These are phyloP conservation scores for Gallinago nigripennis DNA, from an alignment of 2,797 vertebrate genomes.

Conservation along the genomic window DNA sequence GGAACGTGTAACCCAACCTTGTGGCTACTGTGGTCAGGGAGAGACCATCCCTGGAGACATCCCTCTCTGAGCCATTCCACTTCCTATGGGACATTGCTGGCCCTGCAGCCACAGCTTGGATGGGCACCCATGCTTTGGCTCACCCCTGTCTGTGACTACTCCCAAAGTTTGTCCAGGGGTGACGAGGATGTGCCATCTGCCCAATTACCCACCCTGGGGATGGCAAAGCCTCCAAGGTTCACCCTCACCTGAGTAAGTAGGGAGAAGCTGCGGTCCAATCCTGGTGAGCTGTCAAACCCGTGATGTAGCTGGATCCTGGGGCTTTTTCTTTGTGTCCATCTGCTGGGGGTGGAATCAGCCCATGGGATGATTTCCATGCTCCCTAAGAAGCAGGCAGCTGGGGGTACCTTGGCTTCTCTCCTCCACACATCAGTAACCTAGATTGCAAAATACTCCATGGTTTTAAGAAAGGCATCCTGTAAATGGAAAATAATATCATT, in stretches of 20 bases:
- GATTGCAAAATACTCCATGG: neutral
- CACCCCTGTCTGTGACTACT: neutral
- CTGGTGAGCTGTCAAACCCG: neutral
- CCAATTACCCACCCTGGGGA: no score
- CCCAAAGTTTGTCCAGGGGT: neutral
- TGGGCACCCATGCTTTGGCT: neutral
- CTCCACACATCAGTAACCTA: neutral
- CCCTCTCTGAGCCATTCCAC: accelerated
- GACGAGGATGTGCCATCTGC: neutral
- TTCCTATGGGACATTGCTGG: neutral
- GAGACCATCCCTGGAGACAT: neutral
- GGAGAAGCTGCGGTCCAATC: neutral
- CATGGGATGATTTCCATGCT: neutral
- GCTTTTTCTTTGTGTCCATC: neutral
- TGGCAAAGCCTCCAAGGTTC: neutral
- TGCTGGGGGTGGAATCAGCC: neutral
- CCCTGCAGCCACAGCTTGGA: accelerated
- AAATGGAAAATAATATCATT: neutral
- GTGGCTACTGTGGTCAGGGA: accelerated
- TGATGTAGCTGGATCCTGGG: neutral
- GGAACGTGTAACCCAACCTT: neutral
- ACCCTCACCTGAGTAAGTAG: neutral
- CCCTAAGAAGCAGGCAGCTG: neutral
- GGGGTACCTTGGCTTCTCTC: neutral
- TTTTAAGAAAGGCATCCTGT: neutral